Base-by-base conservation (phyloP, 2,113 vertebrate species). In the Hypomesus transpacificus region DNA sequence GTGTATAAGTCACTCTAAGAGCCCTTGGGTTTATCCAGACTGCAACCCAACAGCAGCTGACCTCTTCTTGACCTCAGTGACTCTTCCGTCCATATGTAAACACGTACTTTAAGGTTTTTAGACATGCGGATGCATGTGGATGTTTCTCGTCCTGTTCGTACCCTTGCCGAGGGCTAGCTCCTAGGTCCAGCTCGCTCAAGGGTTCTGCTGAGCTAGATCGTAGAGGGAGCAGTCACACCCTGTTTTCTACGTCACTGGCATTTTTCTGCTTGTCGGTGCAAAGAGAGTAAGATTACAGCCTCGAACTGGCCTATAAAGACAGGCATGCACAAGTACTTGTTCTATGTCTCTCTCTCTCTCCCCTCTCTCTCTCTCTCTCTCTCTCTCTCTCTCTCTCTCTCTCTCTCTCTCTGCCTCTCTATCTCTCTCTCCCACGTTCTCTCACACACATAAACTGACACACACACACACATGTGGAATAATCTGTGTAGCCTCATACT, bases 191-290 rank as follows among this genome's bases (percentile, higher is more conserved):
- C 31, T 1, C 31, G 31, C 7, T 34, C 31, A 34, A 34, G 6
- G 7, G 31, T 4, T 34, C 24, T 26, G 24, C 24, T 26, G 24
- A 26, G 24, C 24, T 26, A 3, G 24, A 26, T 26, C 24, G 24
- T 3, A 26, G 31, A 1, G 7, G 31, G 31, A 34, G 7, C 31
- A 34, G 53, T 20, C 53, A 59, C 58, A 22, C 46, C 3, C 14
- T 46, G 3, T 22, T 61, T 20, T 68, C 50, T 34, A 66, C n/a
- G 75, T 69, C n/a, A 14, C 54, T 3, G 24, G 57, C 66, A 75
- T 68, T 51, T 46, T 78, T 50, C 58, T 52, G 74, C 60, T 56
- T 72, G 77, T 67, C 21, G 14, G 59, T 73, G 51, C 14, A 61
- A 62, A 31, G 51, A 63, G 31, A 51, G 26, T 51, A 63, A 50